Percentiles rank a stretch among this genome's conserved stretches.
These are phyloP conservation scores for Seriola aureovittata DNA, from an alignment of 2,113 vertebrate species.

Conservation along the genomic window DNA sequence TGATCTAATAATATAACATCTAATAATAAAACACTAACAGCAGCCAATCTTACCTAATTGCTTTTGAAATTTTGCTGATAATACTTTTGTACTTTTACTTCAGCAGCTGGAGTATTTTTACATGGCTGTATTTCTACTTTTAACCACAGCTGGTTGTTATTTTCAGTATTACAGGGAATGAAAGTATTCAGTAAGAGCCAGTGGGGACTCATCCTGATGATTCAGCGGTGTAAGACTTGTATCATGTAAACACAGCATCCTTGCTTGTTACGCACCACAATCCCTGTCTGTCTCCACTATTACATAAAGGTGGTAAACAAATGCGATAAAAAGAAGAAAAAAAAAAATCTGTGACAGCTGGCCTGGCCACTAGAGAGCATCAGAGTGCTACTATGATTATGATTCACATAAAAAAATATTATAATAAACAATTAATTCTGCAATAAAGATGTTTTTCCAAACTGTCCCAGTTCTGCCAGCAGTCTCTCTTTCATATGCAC, in stretches of 20 bases:
- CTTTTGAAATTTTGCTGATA: too few relatives aligned
- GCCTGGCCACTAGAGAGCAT: constrained; percentile 45
- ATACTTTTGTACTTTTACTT: too few relatives aligned
- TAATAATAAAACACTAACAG: too few relatives aligned
- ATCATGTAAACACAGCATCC: neutral
- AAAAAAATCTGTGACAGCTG: neutral
- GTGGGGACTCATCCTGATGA: neutral
- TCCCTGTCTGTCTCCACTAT: neutral
- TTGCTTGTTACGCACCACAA: neutral
- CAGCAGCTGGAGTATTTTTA: neutral
- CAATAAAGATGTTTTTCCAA: neutral
- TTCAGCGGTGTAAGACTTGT: neutral
- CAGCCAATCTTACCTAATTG: too few relatives aligned
- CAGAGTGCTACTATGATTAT: neutral
- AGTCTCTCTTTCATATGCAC: constrained; percentile 30
- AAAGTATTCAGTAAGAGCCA: neutral
- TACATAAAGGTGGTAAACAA: neutral
- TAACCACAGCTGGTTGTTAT: neutral
- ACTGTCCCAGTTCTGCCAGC: constrained; percentile 63
- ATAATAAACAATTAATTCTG: constrained; percentile 47
- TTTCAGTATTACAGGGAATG: neutral
- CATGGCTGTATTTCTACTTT: neutral
- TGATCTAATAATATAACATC: too few relatives aligned
- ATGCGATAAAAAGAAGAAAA: neutral
- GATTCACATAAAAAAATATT: constrained; percentile 8